Evolutionary conservation across 2,888 invertebrate species (phyloP), one percentile per base, ranked within the genome.

Genomic region (Apoderus coryli): DNA sequence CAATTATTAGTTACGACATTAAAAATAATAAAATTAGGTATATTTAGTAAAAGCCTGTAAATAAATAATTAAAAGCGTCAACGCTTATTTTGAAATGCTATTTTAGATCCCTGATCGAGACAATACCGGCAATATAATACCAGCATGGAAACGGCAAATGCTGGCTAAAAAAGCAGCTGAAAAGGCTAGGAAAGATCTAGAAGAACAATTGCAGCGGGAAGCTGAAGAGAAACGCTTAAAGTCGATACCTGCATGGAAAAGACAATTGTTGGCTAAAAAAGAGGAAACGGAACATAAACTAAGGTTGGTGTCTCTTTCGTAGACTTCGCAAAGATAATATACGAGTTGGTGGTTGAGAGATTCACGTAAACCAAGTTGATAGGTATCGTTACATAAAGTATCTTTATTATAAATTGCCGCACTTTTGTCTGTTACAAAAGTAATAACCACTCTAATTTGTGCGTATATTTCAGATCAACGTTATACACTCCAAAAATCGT

Each of bases 61-160:
- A 10, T 6, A 16, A 28, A 19, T 19, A 19, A n/a, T 19, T 19
- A 19, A 7, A 7, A 7, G 19, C n/a, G 19, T 19, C 6, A 6
- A n/a, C 19, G n/a, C n/a, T 7, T 19, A 7, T 19, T 19, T n/a
- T 25, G 25, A 6, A 9, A 25, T 25, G 22, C 19, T 56, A 56
- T 59, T 57, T 25, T 65, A 89, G 81, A 77, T 92, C 43, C 89
- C 90, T 6, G 86, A 86, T 52, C 76, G 76, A 38, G 92, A 92
- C 55, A 74, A 76, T 29, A 76, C 82, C 4, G 92, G 92, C 2
- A 85, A 84, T 51, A 66, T 76, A 23, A 88, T 93, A 48, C 93
- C 93, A 9, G 80, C 79, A 13, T 93, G 93, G 93, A 92, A 92
- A 55, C 64, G 90, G 7, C 90, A 92, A 59, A 89, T 93, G 85